These are phyloP conservation scores for Bubo scandiacus DNA, from an alignment of 2,113 vertebrate genomes.

Conservation along the genomic window DNA sequence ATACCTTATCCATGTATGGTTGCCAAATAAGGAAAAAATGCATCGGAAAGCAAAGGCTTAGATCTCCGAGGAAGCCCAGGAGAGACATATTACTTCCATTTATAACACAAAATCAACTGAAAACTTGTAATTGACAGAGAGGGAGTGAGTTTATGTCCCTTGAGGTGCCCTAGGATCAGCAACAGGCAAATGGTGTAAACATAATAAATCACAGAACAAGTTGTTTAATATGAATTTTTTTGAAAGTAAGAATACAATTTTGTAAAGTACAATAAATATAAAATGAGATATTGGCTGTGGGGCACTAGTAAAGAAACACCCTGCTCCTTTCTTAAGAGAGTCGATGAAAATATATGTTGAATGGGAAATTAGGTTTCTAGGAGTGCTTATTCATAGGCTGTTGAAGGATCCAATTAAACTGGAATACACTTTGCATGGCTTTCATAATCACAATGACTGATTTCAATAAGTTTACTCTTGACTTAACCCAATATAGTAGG, in stretches of 20 bases:
- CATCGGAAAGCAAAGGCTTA: slow-evolving; percentile 7
- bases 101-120: slow-evolving; percentile 45
- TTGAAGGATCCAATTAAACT: slow-evolving; percentile 26
- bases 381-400: background rate
- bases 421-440: background rate
- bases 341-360: slow-evolving; percentile 3
- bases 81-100: slow-evolving; percentile 36
- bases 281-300: background rate
- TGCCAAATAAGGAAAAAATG: background rate
- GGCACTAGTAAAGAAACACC: background rate
- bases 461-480: background rate
- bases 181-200: slow-evolving; percentile 32
- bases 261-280: slow-evolving; percentile 4
- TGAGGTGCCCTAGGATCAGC: slow-evolving; percentile 26
- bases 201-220: slow-evolving; percentile 27
- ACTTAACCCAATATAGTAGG: background rate
- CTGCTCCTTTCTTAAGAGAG: background rate
- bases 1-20: background rate
- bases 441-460: background rate
- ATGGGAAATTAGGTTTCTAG: background rate
- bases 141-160: slow-evolving; percentile 46
- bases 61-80: background rate
- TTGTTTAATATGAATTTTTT: slow-evolving; percentile 19
- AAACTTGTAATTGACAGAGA: slow-evolving; percentile 39
- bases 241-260: background rate